Evolutionary conservation across 2,113 vertebrate genomes (phyloP), one percentile per base, ranked within the genome.

Genomic region (Eretmochelys imbricata): DNA sequence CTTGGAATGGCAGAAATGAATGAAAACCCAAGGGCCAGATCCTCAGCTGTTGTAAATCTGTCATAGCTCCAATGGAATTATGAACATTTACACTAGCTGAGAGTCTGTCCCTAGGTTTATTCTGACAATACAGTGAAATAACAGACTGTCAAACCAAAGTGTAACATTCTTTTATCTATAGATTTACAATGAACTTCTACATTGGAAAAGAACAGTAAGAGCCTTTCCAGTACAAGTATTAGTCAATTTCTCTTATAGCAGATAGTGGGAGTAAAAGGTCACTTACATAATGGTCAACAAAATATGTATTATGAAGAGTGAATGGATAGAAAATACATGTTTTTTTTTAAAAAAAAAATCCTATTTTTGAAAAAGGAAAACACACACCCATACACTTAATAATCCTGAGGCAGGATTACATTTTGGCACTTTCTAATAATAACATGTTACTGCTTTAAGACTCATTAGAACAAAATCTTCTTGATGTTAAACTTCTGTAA

Each of bases 401-500:
- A 87, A 82, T 79, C 22, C 80, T 1, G 1, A 93, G 53, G 31
- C 53, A 53, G 51, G 81, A 82, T 92, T 82, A 85, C 54, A 4
- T 76, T 51, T 90, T 89, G 65, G 27, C 76, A 86, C 75, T 87
- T 95, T 91, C 94, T 89, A 97, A 94, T 48, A 85, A 87, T 93
- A 94, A 80, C 79, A 25, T 59, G 69, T 91, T 94, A 24, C 69
- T 94, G 27, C 83, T 95, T 91, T 84, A 96, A 95, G 82, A 90
- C 93, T 97, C 90, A 95, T 96, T 97, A 96, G 89, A 95, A 79
- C 51, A 97, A 82, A 94, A 95, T 72, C 84, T 85, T 96, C 95
- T 96, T 96, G 59, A 91, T 89, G 88, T 94, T 89, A 93, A 89
- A 92, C 49, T 95, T 91, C 59, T 85, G 20, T 82, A 89, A 89